These are phyloP conservation scores for Pseudomyrmex flavicornis DNA, from an alignment of 1,140 invertebrate species.

Conservation along the genomic window DNA sequence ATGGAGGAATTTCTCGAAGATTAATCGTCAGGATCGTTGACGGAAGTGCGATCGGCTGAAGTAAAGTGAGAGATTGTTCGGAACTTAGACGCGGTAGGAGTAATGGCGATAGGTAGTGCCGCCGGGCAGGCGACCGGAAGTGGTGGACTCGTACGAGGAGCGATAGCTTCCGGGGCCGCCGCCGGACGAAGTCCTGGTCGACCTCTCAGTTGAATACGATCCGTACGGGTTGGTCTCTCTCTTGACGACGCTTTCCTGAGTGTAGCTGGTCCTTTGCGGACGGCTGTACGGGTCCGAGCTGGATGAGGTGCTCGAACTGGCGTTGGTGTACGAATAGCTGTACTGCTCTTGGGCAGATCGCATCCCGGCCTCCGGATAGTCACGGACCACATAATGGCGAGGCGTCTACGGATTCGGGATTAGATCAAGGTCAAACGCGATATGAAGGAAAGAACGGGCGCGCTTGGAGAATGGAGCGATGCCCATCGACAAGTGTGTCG, in stretches of 20 bases:
- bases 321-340: conserved; percentile 92
- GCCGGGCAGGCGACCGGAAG: conserved; percentile 91
- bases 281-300: conserved; percentile 86
- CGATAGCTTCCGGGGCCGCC: conserved; percentile 92
- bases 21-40: conserved; percentile 31
- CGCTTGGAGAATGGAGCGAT: conserved; percentile 58
- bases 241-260: conserved; percentile 87
- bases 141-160: conserved; percentile 90
- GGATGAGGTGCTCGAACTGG: conserved; percentile 84
- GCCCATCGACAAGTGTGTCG: neutral
- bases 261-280: conserved; percentile 88
- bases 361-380: conserved; percentile 89
- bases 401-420: conserved; percentile 88
- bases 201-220: conserved; percentile 90
- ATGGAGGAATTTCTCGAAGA: neutral
- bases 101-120: conserved; percentile 93
- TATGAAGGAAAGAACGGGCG: conserved; percentile 73
- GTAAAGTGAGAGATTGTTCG: neutral
- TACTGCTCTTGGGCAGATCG: conserved; percentile 91
- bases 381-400: conserved; percentile 93
- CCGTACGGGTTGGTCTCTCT: conserved; percentile 87
- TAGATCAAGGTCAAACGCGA: conserved; percentile 79
- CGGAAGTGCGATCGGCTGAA: conserved; percentile 8
- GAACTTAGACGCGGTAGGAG: conserved; percentile 92
- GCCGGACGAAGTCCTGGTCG: conserved; percentile 87